These are phyloP conservation scores for Epizoanthus illoricatus DNA, from an alignment of 92 coral and sea anemone genomes.

Conservation along the genomic window DNA sequence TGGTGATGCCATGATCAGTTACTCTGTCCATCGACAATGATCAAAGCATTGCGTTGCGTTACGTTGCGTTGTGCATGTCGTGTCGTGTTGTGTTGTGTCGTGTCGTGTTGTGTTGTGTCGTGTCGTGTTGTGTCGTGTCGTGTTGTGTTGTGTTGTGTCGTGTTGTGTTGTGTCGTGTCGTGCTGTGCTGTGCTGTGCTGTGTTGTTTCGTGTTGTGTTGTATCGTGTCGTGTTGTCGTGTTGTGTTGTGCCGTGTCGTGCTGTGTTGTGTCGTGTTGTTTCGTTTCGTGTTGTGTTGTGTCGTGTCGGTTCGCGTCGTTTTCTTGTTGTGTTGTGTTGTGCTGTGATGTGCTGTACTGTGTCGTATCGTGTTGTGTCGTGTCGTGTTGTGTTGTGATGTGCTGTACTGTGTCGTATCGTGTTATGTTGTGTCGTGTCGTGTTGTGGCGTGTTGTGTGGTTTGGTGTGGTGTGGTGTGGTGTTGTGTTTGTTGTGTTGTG, in stretches of 20 bases:
- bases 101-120: not conserved
- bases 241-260: not conserved
- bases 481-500: not conserved
- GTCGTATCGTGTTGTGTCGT: not conserved
- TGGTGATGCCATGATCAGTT: no score
- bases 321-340: no score
- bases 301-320: not conserved
- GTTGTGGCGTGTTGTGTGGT: not conserved
- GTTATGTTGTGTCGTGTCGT: not conserved
- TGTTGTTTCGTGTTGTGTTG: not conserved
- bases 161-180: no score
- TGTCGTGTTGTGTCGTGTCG: not conserved
- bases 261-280: not conserved
- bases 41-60: not conserved
- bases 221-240: not conserved
- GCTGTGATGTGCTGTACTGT: no score
- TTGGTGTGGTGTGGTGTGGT: not conserved
- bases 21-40: no score
- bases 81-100: no score
- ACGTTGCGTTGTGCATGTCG: no score
- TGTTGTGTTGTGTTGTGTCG: not conserved
- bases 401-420: not conserved
- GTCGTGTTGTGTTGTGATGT: not conserved
- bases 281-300: not conserved
- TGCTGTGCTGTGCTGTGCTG: not conserved